Evolutionary conservation across 2,888 invertebrate species (phyloP).

Genomic region (Dysmachus trigonus): DNA sequence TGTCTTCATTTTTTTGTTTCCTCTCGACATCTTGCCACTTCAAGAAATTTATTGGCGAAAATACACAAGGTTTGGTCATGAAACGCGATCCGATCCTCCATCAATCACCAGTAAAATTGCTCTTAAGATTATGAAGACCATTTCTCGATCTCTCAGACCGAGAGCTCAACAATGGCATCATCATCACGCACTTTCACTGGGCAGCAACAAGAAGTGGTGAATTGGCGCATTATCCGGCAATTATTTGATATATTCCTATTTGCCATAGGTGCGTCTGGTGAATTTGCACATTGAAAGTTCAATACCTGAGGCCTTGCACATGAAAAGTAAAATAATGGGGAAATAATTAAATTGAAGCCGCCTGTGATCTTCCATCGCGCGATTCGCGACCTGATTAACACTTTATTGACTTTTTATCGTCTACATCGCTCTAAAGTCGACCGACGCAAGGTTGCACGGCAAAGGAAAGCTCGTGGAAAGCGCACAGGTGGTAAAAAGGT

Average conservation of each 20-base stretch:
- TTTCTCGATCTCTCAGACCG: not conserved
- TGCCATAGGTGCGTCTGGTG: not conserved
- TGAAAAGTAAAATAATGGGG: not conserved
- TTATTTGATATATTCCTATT: slow-evolving; percentile 14
- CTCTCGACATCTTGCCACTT: not conserved
- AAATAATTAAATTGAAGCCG: not conserved
- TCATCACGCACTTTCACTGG: slow-evolving; percentile 10
- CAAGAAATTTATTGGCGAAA: slow-evolving; percentile 11
- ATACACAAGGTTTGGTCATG: not conserved
- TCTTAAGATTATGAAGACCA: not conserved
- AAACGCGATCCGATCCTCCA: not conserved
- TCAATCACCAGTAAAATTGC: not conserved
- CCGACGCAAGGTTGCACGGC: not conserved
- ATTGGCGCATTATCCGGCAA: not conserved
- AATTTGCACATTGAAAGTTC: not conserved
- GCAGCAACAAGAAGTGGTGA: not conserved
- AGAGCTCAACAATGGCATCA: not conserved
- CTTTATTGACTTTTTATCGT: not conserved
- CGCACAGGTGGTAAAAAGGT: not conserved
- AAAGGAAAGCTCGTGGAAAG: not conserved
- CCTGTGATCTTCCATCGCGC: not conserved
- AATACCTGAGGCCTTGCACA: not conserved
- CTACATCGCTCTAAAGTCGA: not conserved
- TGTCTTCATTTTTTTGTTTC: not conserved
- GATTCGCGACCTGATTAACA: not conserved